Evolutionary conservation across 2,888 invertebrate genomes (phyloP).

Genomic region (Troides helena): DNA sequence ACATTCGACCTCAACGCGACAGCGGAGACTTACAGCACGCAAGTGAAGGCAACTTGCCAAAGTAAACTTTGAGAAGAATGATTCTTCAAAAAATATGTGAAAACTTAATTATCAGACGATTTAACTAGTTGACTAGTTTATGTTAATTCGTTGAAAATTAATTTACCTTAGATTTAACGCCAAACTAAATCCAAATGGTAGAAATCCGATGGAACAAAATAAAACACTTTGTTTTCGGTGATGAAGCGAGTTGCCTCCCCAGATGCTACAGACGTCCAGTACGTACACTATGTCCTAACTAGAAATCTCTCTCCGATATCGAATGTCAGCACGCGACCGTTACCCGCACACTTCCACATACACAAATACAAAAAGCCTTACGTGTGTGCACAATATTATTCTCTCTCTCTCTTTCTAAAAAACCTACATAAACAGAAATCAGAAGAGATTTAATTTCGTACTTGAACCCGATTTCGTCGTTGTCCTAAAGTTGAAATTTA

Average conservation of each 20-base stretch:
- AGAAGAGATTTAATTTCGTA: not conserved
- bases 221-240: no score
- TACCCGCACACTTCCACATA: slow-evolving; percentile 30
- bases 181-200: no score
- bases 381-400: slow-evolving; percentile 10
- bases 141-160: no score
- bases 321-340: slow-evolving; percentile 32
- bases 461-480: not conserved
- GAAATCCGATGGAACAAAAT: no score
- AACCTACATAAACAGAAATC: slow-evolving; percentile 13
- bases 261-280: slow-evolving; percentile 19
- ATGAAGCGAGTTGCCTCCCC: slow-evolving; percentile 16
- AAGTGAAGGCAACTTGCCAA: slow-evolving; percentile 21
- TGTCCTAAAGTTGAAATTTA: no score
- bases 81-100: no score
- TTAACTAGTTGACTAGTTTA: no score
- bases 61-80: no score
- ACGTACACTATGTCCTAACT: slow-evolving; percentile 32
- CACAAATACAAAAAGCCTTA: slow-evolving; percentile 27
- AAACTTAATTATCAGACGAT: no score
- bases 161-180: no score
- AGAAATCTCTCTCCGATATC: slow-evolving; percentile 31
- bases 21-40: slow-evolving; percentile 30
- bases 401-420: not conserved
- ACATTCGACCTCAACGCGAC: slow-evolving; percentile 56